Evolutionary conservation across 2,797 vertebrate species (phyloP).

Genomic region (Eulemur mongoz): DNA sequence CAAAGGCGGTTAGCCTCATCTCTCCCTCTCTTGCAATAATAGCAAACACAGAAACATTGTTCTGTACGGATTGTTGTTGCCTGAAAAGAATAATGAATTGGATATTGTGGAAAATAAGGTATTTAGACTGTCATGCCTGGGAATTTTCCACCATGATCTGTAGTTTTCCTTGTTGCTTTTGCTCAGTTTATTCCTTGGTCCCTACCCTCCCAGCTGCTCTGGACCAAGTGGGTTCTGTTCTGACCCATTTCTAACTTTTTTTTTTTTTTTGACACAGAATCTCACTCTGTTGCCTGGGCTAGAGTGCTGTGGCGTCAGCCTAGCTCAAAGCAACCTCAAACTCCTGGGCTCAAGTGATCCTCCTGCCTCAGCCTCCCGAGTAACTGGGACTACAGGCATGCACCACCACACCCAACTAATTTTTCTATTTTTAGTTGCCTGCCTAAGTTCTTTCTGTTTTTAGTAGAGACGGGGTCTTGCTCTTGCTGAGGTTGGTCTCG

Average conservation of each 20-base stretch:
- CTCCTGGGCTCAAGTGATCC: no score
- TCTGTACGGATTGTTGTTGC: not conserved
- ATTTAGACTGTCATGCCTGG: not conserved
- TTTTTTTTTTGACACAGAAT: no score
- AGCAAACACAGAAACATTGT: not conserved
- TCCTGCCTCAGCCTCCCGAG: no score
- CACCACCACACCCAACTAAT: no score
- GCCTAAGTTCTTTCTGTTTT: no score
- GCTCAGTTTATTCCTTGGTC: not conserved
- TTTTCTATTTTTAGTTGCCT: no score
- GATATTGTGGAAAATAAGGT: not conserved
- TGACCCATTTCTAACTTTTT: not conserved
- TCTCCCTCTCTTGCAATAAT: not conserved
- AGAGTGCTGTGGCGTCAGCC: no score
- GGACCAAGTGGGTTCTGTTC: not conserved
- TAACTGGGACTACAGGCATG: no score
- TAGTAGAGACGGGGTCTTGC: no score
- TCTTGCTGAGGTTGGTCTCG: no score
- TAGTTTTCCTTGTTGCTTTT: not conserved
- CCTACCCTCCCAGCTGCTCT: not conserved
- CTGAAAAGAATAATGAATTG: not conserved
- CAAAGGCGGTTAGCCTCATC: not conserved
- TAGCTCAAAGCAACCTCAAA: no score
- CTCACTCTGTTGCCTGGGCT: no score
- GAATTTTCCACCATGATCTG: not conserved